Evolutionary conservation across 1,140 invertebrate genomes (phyloP), one percentile per base, ranked within the genome.

Genomic region (Tetramorium simillimum): DNA sequence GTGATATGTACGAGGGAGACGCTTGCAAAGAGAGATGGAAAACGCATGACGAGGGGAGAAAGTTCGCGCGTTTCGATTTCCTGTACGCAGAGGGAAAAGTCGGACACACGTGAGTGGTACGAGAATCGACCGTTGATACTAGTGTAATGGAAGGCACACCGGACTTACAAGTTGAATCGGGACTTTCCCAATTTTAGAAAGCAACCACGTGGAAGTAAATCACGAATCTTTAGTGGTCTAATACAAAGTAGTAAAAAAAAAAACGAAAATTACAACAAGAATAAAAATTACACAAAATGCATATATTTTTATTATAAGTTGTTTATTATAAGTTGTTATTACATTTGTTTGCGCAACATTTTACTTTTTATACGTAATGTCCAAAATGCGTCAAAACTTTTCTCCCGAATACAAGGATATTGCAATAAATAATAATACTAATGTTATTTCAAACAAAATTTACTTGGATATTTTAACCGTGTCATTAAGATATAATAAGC

Each of bases 61-160:
- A 90, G 88, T 90, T 90, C 24, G 56, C 82, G 40, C 69, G 40
- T 73, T 72, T 84, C 80, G 40, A 75, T 84, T 84, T 84, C 10
- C 53, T 33, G 40, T 73, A 53, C 21, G 40, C 40, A 70, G 53
- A 60, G 80, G 12, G 53, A 75, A 82, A 84, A 84, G 69, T 84
- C 69, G 69, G 80, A 62, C 56, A 60, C 51, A 84, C 43, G 56
- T 62, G 80, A 84, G 40, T 49, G 53, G 24, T 75, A 56, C 69
- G 43, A 69, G 80, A 84, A 84, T 60, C 80, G 69, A 43, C 7
- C 53, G 40, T 72, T 72, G 67, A 73, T 73, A 60, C n/a, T 28
- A 16, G 3, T 58, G 12, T 82, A 82, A 73, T 73, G 56, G 18
- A 73, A 84, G 24, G 49, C 51, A 49, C 21, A 40, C 21, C 14